Percentiles rank a stretch among this genome's conserved stretches.
phyloP scores from a whole-genome alignment of 2,888 invertebrate species.

The Nomada goodeniana region DNA sequence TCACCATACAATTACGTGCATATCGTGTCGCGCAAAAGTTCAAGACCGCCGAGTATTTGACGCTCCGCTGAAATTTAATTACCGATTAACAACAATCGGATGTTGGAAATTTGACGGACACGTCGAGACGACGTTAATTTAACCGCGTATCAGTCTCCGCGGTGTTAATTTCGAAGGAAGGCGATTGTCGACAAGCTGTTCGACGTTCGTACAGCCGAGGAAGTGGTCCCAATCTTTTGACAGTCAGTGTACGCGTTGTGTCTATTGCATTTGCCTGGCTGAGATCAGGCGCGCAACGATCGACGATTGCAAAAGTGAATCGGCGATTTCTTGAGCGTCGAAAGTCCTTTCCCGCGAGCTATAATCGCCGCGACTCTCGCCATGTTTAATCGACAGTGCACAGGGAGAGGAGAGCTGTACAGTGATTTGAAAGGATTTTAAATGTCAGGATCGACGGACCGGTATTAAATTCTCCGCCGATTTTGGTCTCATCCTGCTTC shows the following conservation, averaged over 20 bases:
- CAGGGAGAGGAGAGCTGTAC: constrained; percentile 32
- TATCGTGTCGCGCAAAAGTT: too few species aligned
- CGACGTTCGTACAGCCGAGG: too few species aligned
- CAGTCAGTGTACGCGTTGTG: too few species aligned
- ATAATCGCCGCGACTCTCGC: constrained; percentile 51
- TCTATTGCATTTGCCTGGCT: neutral
- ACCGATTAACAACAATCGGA: too few species aligned
- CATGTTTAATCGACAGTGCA: constrained; percentile 41
- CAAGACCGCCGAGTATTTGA: too few species aligned
- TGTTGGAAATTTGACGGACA: too few species aligned
- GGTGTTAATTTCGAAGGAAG: too few species aligned
- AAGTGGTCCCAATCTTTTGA: too few species aligned
- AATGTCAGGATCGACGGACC: constrained; percentile 63
- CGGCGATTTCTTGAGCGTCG: constrained; percentile 77
- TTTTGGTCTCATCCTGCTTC: constrained; percentile 32
- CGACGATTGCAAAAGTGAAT: constrained; percentile 79
- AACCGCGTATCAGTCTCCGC: too few species aligned
- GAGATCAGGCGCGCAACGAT: constrained; percentile 67
- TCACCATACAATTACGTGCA: neutral
- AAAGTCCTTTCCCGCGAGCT: constrained; percentile 71
- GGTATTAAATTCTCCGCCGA: constrained; percentile 29
- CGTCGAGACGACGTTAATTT: too few species aligned
- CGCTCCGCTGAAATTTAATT: too few species aligned
- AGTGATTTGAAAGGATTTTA: constrained; percentile 27
- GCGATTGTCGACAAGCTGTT: too few species aligned